A percentile compares a stretch with the other conserved stretches of the same genome.
These are phyloP conservation scores for Trachelipus rathkii DNA, from an alignment of 1,140 invertebrate species.

Conservation along the genomic window DNA sequence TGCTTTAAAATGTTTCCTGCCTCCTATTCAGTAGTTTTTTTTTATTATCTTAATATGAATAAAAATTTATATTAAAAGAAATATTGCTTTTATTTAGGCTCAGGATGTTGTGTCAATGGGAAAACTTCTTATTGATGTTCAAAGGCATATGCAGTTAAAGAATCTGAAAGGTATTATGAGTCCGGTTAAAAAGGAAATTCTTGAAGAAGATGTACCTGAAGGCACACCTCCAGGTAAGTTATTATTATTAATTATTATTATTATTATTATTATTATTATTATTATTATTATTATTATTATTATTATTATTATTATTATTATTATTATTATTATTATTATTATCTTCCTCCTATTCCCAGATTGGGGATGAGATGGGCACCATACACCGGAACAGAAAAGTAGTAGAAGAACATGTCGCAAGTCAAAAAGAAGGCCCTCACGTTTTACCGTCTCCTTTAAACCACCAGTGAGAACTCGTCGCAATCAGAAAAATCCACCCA, in stretches of 20 bases:
- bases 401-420: no score
- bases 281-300: not conserved
- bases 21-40: not conserved
- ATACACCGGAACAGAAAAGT: no score
- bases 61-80: not conserved
- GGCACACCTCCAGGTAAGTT: conserved; percentile 16
- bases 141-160: conserved; percentile 46
- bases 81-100: conserved; percentile 46
- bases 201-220: not conserved
- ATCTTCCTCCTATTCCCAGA: no score
- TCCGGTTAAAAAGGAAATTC: conserved; percentile 32
- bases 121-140: conserved; percentile 31
- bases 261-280: no score
- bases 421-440: no score
- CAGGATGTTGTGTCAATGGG: conserved; percentile 31
- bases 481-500: no score
- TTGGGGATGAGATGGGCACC: no score
- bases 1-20: not conserved
- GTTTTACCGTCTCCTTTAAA: no score
- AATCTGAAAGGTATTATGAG: conserved; percentile 40
- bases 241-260: not conserved
- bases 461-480: no score
- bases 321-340: no score
- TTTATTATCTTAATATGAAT: not conserved
- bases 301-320: not conserved